Evolutionary conservation across 2,797 vertebrate species (phyloP).

Genomic region (Ataeniobius toweri): DNA sequence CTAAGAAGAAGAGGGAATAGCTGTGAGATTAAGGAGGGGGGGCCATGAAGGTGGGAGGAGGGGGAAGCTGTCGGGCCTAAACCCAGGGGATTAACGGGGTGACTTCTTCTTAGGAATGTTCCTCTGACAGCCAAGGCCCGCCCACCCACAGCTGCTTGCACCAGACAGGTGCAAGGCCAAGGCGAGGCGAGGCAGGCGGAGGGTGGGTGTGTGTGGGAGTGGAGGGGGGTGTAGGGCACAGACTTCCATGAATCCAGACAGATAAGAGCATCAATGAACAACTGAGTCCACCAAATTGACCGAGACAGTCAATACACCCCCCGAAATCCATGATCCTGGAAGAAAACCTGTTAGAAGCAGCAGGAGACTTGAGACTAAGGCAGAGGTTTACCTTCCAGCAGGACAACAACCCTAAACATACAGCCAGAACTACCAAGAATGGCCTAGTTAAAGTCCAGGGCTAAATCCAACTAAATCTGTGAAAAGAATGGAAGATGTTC

Average conservation of each 20-base stretch:
- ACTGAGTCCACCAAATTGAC: constrained; percentile 39
- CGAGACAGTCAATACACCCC: background rate
- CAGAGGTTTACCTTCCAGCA: background rate
- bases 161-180: constrained; percentile 77
- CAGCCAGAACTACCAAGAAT: background rate
- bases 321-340: constrained; percentile 4
- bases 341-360: background rate
- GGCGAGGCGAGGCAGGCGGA: constrained; percentile 42
- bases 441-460: background rate
- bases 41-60: constrained; percentile 40
- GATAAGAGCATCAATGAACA: constrained; percentile 51
- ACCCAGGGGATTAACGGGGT: constrained; percentile 81
- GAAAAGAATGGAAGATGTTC: background rate
- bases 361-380: background rate
- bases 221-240: constrained; percentile 42
- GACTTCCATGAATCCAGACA: constrained; percentile 23
- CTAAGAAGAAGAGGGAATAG: constrained; percentile 47
- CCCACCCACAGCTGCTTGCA: constrained; percentile 79
- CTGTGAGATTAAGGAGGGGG: constrained; percentile 37
- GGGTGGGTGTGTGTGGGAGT: constrained; percentile 36
- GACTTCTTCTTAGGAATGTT: constrained; percentile 83
- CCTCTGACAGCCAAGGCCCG: constrained; percentile 75
- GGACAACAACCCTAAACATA: background rate
- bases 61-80: constrained; percentile 65
- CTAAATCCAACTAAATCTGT: background rate